Evolutionary conservation across 2,797 vertebrate species (phyloP).

Genomic region (Enteromius radiatus): DNA sequence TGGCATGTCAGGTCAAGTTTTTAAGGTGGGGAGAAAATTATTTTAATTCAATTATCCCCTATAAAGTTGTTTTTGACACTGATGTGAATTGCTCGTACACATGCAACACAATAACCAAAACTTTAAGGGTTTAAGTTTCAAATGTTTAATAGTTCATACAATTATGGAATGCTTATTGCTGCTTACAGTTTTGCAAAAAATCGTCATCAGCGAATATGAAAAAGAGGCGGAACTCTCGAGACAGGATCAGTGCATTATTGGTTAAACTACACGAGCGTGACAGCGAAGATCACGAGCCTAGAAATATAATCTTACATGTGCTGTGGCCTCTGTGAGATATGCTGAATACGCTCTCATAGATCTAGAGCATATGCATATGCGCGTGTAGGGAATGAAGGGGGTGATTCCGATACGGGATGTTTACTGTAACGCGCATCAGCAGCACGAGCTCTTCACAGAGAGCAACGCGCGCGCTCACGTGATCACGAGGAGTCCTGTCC

Average conservation of each 20-base stretch:
- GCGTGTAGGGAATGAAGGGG: neutral
- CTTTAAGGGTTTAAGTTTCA: neutral
- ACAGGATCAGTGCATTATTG: neutral
- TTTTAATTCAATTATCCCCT: neutral
- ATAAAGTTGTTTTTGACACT: neutral
- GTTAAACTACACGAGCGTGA: no score
- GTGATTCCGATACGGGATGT: constrained; percentile 36
- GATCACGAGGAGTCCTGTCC: constrained; percentile 19
- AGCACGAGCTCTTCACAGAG: neutral
- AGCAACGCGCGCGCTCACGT: constrained; percentile 5
- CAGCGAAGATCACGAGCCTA: no score
- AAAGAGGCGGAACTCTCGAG: neutral
- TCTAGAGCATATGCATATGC: no score
- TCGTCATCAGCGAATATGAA: neutral
- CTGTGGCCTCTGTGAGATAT: neutral
- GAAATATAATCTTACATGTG: neutral
- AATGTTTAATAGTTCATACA: neutral
- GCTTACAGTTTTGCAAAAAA: neutral
- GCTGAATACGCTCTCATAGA: no score
- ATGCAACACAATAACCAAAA: neutral
- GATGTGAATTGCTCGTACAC: neutral
- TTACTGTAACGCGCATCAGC: constrained; percentile 6
- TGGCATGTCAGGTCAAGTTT: neutral
- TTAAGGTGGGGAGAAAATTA: neutral
- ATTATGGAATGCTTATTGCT: neutral